These are phyloP conservation scores for Ailuropoda melanoleuca DNA, from an alignment of 2,113 vertebrate species.

Conservation along the genomic window DNA sequence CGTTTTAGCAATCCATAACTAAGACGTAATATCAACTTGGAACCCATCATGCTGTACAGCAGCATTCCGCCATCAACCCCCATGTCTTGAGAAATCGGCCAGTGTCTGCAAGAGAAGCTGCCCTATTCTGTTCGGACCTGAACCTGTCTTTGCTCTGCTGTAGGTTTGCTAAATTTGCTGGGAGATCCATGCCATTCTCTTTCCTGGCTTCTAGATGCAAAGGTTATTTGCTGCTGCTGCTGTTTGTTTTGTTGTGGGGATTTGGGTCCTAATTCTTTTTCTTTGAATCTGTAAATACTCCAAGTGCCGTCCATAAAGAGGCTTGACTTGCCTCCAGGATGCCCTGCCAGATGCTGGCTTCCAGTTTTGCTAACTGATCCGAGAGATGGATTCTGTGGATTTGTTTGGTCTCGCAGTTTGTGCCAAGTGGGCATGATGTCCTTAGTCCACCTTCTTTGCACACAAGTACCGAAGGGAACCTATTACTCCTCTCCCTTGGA, in stretches of 20 bases:
- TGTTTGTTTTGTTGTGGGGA: conserved; percentile 51
- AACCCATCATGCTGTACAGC: neutral
- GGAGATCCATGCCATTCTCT: conserved; percentile 1
- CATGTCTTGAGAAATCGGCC: neutral
- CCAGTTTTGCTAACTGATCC: conserved; percentile 30
- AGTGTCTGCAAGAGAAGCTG: neutral
- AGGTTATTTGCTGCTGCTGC: neutral
- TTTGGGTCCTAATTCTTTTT: conserved; percentile 48
- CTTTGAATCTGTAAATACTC: conserved; percentile 60
- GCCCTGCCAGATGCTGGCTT: conserved; percentile 45
- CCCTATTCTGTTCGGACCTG: neutral
- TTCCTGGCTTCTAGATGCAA: neutral
- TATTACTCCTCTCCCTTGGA: conserved; percentile 11
- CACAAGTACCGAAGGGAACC: neutral
- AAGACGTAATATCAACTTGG: neutral
- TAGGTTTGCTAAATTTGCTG: neutral
- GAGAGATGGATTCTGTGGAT: conserved; percentile 29
- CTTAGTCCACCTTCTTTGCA: conserved; percentile 41
- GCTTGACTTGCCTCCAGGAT: conserved; percentile 44
- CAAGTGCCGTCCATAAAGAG: conserved; percentile 46
- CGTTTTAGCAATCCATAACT: neutral
- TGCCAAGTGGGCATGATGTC: conserved; percentile 44
- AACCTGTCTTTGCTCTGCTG: neutral
- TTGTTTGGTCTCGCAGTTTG: conserved; percentile 24
- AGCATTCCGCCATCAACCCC: neutral